Percentiles rank a stretch among this genome's conserved stretches.
Evolutionary conservation across 2,113 vertebrate genomes (phyloP).

Genomic region (Scortum barcoo): DNA sequence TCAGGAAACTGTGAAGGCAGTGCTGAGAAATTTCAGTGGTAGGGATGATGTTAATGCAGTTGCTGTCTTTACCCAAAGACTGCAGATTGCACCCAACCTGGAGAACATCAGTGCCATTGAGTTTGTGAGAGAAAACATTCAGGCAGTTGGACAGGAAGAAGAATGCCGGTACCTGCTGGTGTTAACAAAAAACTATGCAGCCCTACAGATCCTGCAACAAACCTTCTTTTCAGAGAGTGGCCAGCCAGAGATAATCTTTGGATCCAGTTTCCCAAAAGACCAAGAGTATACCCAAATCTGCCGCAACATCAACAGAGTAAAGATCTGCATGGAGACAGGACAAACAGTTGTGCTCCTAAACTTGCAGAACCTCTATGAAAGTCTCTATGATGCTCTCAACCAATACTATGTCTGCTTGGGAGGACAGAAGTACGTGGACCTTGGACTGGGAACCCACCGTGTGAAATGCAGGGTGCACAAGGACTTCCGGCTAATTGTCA

Average conservation of each 20-base stretch:
- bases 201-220: conserved; percentile 93
- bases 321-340: conserved; percentile 98
- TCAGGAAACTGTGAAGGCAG: conserved; percentile 83
- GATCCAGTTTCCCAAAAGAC: conserved; percentile 95
- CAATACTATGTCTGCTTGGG: conserved; percentile 96
- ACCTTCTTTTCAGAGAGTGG: conserved; percentile 81
- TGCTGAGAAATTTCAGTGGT: conserved; percentile 96
- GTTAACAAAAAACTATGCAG: conserved; percentile 93
- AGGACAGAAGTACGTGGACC: conserved; percentile 95
- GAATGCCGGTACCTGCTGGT: conserved; percentile 94
- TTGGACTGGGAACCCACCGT: conserved; percentile 95
- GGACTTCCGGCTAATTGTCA: conserved; percentile 91
- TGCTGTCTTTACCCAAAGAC: conserved; percentile 83
- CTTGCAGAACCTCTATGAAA: conserved; percentile 97
- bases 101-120: conserved; percentile 84
- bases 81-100: conserved; percentile 64
- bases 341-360: conserved; percentile 93
- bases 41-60: conserved; percentile 88
- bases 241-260: conserved; percentile 96
- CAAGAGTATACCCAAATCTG: conserved; percentile 97
- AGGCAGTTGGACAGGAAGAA: conserved; percentile 78
- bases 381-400: conserved; percentile 96
- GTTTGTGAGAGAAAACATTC: conserved; percentile 90
- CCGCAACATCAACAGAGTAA: conserved; percentile 95
- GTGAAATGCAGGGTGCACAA: conserved; percentile 96